Evolutionary conservation across 2,888 invertebrate genomes (phyloP).

Genomic region (Neoitamus cyanurus): DNA sequence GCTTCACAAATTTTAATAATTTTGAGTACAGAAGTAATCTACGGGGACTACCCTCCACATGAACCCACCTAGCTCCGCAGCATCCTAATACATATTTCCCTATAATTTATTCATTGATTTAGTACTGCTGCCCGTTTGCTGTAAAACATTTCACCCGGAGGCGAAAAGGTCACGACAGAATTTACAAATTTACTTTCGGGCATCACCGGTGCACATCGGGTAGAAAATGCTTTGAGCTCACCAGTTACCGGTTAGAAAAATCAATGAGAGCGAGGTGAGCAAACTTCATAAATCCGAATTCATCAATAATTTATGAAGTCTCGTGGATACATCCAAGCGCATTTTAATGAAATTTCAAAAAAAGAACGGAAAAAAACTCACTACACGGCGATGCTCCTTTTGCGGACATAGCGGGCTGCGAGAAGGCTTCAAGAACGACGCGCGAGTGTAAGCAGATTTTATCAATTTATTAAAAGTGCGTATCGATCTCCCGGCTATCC

Average conservation of each 20-base stretch:
- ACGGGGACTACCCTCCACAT: not conserved
- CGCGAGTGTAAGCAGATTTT: conserved; percentile 23
- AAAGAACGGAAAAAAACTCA: not conserved
- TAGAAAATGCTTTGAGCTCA: not conserved
- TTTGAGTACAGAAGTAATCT: not conserved
- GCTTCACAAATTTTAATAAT: not conserved
- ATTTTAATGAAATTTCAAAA: conserved; percentile 4
- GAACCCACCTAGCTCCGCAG: not conserved
- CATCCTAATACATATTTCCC: not conserved
- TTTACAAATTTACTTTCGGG: not conserved
- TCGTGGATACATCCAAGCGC: not conserved
- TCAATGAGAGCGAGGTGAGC: not conserved
- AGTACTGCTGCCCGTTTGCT: not conserved
- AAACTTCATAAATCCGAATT: conserved; percentile 20
- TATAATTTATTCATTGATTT: conserved; percentile 28
- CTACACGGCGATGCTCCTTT: not conserved
- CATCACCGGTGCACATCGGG: not conserved
- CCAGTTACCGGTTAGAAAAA: conserved; percentile 22
- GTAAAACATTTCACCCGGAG: conserved; percentile 1
- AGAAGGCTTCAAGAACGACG: not conserved
- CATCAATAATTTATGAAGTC: conserved; percentile 38
- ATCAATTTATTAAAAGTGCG: conserved; percentile 42
- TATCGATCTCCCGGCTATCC: conserved; percentile 12
- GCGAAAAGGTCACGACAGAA: conserved; percentile 11
- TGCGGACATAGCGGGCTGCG: not conserved